Percentiles rank a stretch among this genome's conserved stretches.
These are phyloP conservation scores for Gila orcuttii DNA, from an alignment of 2,113 vertebrate genomes.

Conservation along the genomic window DNA sequence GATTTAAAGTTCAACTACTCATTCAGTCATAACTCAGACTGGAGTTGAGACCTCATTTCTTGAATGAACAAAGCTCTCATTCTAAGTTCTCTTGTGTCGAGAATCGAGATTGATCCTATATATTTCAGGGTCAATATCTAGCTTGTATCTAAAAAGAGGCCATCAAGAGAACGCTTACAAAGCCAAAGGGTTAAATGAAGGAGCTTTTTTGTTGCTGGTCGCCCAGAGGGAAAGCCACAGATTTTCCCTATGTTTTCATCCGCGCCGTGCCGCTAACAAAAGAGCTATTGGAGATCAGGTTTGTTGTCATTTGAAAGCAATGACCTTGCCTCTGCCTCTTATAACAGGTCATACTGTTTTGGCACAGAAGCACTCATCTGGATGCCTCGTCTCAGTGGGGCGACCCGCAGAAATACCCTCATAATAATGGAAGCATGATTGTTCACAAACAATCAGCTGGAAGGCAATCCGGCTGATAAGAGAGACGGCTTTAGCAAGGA, in stretches of 20 bases:
- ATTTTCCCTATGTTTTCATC: slow-evolving; percentile 49
- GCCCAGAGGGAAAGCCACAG: slow-evolving; percentile 49
- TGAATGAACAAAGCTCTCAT: slow-evolving; percentile 25
- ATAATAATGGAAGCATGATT: slow-evolving; percentile 66
- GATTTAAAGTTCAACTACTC: background rate
- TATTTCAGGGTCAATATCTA: slow-evolving; percentile 49
- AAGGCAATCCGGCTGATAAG: slow-evolving; percentile 62
- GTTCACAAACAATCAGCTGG: slow-evolving; percentile 61
- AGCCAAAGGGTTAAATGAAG: slow-evolving; percentile 62
- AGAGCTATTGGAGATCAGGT: slow-evolving; percentile 57
- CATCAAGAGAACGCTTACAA: slow-evolving; percentile 58
- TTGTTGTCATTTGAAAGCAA: slow-evolving; percentile 60
- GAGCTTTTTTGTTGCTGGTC: slow-evolving; percentile 52
- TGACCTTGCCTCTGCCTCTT: slow-evolving; percentile 62
- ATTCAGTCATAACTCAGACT: background rate
- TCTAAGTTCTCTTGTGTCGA: slow-evolving; percentile 33
- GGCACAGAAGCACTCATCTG: slow-evolving; percentile 54
- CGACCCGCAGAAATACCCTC: slow-evolving; percentile 61
- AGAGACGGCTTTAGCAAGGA: slow-evolving; percentile 53
- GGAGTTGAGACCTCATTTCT: slow-evolving; percentile 2
- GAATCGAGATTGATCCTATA: slow-evolving; percentile 53
- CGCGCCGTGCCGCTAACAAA: slow-evolving; percentile 54
- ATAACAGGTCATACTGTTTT: slow-evolving; percentile 61
- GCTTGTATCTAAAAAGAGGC: slow-evolving; percentile 56
- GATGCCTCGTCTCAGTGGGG: slow-evolving; percentile 51